Evolutionary conservation across 2,113 vertebrate species (phyloP), one percentile per base, ranked within the genome.

Genomic region (Cariama cristata): DNA sequence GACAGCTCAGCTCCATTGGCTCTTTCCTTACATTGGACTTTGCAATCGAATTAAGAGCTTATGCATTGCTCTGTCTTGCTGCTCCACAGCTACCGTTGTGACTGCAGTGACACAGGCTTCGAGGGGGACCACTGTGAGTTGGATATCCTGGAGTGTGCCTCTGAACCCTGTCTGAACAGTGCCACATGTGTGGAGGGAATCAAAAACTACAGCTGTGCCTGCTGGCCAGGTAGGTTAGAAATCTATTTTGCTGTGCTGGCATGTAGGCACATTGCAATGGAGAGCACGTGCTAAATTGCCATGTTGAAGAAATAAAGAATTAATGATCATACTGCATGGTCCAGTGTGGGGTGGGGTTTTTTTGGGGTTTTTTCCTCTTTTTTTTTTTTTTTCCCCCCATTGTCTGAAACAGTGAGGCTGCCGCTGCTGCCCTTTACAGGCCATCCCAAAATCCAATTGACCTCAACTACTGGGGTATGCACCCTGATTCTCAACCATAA

Each of bases 101-200:
- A 99, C 98, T 99, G 99, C 94, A 96, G 86, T 9, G 98, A 97
- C 81, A 99, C 99, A 0, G 99, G 99, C 90, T 99, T 99, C 11
- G 92, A 97, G 53, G 99, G 99, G 5, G 50, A 87, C 26, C 96
- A 96, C 86, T 99, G 99, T 50, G 99, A 99, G 92, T 67, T 97
- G 66, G 99, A 99, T 75, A 99, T 99, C 79, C 98, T 98, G 53
- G 99, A 99, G 96, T 99, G 99, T 92, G 98, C 98, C 3, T 99
- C 99, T 0, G 87, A 97, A n/a, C 99, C 99, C 40, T 99, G 99
- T 62, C 97, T 98, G 73, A 98, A 99, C 76, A 97, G 98, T 64
- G 99, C 98, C 60, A 98, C 98, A 0, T 99, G 99, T 32, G 66
- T 98, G 89, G 99, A 99, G 49, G 98, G 98, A 35, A 93, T 97